Conservation (phyloP, 1,140 invertebrate genomes). For the Brachionus rotundiformis region DNA sequence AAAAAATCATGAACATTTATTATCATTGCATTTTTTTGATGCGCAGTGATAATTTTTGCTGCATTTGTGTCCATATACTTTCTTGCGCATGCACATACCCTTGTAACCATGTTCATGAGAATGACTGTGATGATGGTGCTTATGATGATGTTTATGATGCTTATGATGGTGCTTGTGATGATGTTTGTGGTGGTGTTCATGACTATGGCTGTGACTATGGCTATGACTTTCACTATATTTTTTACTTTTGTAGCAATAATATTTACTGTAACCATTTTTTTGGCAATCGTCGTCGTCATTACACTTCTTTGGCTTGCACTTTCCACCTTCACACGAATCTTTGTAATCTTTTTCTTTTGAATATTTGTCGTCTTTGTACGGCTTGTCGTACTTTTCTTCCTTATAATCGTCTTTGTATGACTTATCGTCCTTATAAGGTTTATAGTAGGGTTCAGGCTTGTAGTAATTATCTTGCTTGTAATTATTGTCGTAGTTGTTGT, state of each 20-base stretch:
- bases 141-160: background rate
- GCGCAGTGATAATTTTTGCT: background rate
- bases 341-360: constrained; percentile 8
- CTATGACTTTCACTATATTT: constrained; percentile 14
- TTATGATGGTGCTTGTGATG: background rate
- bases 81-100: constrained; percentile 16
- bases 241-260: constrained; percentile 5
- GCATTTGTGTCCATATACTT: background rate
- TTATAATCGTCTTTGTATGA: constrained; percentile 37
- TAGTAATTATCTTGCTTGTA: background rate
- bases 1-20: background rate
- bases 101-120: background rate
- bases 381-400: background rate
- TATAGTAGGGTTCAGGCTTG: background rate
- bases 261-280: background rate
- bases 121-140: background rate
- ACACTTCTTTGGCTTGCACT: background rate
- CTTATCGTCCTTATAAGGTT: background rate
- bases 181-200: constrained; percentile 18
- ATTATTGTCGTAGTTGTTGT: background rate
- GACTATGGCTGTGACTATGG: background rate
- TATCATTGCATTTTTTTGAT: background rate
- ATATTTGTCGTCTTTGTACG: background rate
- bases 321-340: constrained; percentile 1
- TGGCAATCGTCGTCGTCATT: constrained; percentile 28